A percentile compares a stretch with the other conserved stretches of the same genome.
Conservation (phyloP, 2,888 invertebrate genomes). For the Alsophila aescularia region DNA sequence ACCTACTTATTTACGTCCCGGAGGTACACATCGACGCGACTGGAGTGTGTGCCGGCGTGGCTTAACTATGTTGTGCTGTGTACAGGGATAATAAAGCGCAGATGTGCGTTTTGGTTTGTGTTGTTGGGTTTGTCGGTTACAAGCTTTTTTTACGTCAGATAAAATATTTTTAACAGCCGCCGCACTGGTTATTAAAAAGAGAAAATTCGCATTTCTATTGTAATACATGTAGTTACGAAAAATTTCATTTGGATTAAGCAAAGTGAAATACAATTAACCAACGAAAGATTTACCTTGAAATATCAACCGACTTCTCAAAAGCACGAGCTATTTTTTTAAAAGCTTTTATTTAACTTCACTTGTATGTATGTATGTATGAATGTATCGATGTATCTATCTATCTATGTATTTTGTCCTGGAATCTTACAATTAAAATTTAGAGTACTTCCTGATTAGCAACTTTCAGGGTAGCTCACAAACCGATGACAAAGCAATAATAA, state of each 20-base stretch:
- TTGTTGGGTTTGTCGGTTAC: constrained; percentile 12
- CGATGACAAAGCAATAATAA: too few relatives aligned
- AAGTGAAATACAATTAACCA: constrained; percentile 9
- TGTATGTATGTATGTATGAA: too few relatives aligned
- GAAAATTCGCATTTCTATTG: background rate
- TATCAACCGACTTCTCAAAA: constrained; percentile 21
- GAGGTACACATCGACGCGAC: constrained; percentile 58
- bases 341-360: too few relatives aligned
- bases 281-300: constrained; percentile 19
- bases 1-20: constrained; percentile 76
- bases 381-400: too few relatives aligned
- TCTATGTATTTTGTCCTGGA: too few relatives aligned
- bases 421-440: too few relatives aligned
- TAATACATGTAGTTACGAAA: background rate
- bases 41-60: constrained; percentile 49
- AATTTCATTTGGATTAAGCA: background rate
- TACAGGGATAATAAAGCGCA: constrained; percentile 37
- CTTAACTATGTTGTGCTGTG: constrained; percentile 45
- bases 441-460: too few relatives aligned
- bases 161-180: constrained; percentile 10
- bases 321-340: constrained; percentile 13
- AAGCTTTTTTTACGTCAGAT: constrained; percentile 1
- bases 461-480: too few relatives aligned
- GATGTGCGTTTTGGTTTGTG: constrained; percentile 35
- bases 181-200: constrained; percentile 6